A percentile compares a stretch with the other conserved stretches of the same genome.
These are phyloP conservation scores for Calycopis cecrops DNA, from an alignment of 1,140 invertebrate genomes.

Conservation along the genomic window DNA sequence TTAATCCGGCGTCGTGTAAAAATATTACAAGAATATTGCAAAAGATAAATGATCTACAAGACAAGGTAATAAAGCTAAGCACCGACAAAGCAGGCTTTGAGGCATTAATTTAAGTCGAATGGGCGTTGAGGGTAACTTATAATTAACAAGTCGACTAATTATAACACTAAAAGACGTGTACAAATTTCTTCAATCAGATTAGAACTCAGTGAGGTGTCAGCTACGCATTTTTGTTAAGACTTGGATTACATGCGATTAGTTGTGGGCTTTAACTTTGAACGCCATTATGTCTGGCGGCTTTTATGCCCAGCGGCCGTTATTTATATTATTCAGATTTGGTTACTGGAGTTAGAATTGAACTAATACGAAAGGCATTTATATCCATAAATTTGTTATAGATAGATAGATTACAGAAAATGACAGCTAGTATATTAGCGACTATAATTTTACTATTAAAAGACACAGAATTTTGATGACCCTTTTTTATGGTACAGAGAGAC, in stretches of 20 bases:
- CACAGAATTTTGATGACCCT: too few species aligned
- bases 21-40: not conserved
- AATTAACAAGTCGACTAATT: constrained; percentile 4
- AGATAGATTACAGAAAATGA: too few species aligned
- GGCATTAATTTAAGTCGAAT: constrained; percentile 11
- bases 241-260: not conserved
- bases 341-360: too few species aligned
- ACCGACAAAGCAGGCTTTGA: not conserved
- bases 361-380: too few species aligned
- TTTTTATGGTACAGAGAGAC: too few species aligned
- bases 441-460: too few species aligned
- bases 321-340: too few species aligned
- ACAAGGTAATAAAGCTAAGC: constrained; percentile 8
- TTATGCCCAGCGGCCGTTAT: too few species aligned
- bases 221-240: not conserved
- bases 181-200: not conserved
- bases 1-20: not conserved
- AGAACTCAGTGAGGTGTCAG: not conserved
- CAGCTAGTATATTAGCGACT: too few species aligned
- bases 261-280: not conserved
- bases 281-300: not conserved
- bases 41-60: constrained; percentile 6
- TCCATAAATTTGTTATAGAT: too few species aligned
- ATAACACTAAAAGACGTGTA: not conserved
- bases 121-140: not conserved